Conservation (phyloP, 1,140 invertebrate genomes). For the Ladona fulva region DNA sequence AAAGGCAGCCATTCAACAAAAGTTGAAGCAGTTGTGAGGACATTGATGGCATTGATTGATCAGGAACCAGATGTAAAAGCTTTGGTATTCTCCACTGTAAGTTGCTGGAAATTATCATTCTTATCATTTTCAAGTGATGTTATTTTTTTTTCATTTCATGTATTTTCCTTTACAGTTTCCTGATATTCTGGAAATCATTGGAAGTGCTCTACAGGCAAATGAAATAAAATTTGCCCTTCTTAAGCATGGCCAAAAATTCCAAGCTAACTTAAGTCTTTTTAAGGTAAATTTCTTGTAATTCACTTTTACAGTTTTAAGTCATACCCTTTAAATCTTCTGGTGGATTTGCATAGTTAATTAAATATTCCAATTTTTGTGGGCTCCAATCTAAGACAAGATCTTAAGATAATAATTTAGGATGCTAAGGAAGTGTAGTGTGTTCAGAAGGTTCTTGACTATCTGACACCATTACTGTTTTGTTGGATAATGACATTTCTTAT, state of each 20-base stretch:
- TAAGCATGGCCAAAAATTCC: slow-evolving; percentile 36
- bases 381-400: too few relatives aligned
- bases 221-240: slow-evolving; percentile 40
- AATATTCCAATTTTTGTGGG: background rate
- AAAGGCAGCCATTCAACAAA: slow-evolving; percentile 61
- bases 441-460: too few relatives aligned
- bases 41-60: slow-evolving; percentile 46
- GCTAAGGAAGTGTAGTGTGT: too few relatives aligned
- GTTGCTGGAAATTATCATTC: slow-evolving; percentile 21
- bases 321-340: too few relatives aligned
- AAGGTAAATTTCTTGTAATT: slow-evolving; percentile 43
- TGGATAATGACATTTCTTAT: too few relatives aligned
- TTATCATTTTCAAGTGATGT: background rate
- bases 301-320: background rate
- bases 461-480: too few relatives aligned
- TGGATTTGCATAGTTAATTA: background rate
- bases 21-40: slow-evolving; percentile 53
- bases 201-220: slow-evolving; percentile 50
- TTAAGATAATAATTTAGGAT: too few relatives aligned
- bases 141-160: background rate
- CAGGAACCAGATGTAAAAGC: slow-evolving; percentile 52
- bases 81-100: slow-evolving; percentile 61
- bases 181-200: slow-evolving; percentile 51
- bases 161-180: slow-evolving; percentile 43
- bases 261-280: slow-evolving; percentile 42